Conservation (phyloP, 2,113 vertebrate genomes). For the Rhynchomys soricoides region DNA sequence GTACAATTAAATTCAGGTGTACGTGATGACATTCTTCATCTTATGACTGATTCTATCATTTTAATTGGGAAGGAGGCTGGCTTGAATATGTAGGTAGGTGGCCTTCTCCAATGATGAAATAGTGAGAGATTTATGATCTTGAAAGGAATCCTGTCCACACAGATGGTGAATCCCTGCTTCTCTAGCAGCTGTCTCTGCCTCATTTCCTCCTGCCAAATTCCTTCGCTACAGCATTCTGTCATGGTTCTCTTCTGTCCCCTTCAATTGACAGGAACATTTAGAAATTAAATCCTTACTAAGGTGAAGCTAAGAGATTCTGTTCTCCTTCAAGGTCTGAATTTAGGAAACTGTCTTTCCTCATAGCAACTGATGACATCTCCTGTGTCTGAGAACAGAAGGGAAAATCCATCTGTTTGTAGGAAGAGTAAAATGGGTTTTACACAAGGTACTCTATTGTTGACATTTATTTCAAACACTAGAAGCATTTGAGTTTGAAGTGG, state of each 20-base stretch:
- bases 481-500: neutral
- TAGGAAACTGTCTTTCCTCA: slow-evolving; percentile 70
- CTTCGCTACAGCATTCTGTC: neutral
- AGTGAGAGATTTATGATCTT: slow-evolving; percentile 48
- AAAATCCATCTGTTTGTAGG: slow-evolving; percentile 60
- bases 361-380: slow-evolving; percentile 64
- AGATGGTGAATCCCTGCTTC: slow-evolving; percentile 35
- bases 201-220: slow-evolving; percentile 52
- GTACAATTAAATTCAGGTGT: slow-evolving; percentile 44
- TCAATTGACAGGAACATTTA: slow-evolving; percentile 52
- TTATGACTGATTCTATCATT: neutral
- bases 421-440: slow-evolving; percentile 38
- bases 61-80: neutral
- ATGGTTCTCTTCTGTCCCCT: slow-evolving; percentile 48
- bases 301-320: slow-evolving; percentile 68
- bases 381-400: slow-evolving; percentile 60
- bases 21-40: slow-evolving; percentile 33
- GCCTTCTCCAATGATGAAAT: slow-evolving; percentile 39
- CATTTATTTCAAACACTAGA: slow-evolving; percentile 10
- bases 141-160: neutral
- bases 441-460: slow-evolving; percentile 5
- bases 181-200: neutral
- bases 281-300: slow-evolving; percentile 71
- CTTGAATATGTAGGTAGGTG: slow-evolving; percentile 33
- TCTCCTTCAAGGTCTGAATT: slow-evolving; percentile 69